Evolutionary conservation across 2,113 vertebrate genomes (phyloP).

Genomic region (Zapus hudsonius): DNA sequence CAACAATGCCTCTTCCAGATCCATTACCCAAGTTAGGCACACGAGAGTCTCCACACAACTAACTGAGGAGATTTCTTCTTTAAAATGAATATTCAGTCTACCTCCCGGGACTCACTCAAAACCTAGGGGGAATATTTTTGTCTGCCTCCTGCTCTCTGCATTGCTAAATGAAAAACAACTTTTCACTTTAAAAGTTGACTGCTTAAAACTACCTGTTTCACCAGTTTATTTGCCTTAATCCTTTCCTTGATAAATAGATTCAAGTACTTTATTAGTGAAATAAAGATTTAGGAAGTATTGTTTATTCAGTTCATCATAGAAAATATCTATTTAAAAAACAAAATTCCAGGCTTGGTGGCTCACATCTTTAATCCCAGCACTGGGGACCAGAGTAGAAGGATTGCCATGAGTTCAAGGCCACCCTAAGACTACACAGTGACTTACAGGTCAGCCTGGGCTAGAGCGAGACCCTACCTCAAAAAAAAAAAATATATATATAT

Average conservation of each 20-base stretch:
- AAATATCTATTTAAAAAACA: background rate
- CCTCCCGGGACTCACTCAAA: constrained; percentile 5
- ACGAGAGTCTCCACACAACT: background rate
- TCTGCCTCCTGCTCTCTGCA: constrained; percentile 23
- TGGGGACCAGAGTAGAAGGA: too few relatives aligned
- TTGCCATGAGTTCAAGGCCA: too few relatives aligned
- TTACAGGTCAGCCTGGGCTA: too few relatives aligned
- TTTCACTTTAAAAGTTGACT: background rate
- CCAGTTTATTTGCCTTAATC: background rate
- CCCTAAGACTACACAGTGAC: too few relatives aligned
- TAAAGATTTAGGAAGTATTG: constrained; percentile 24
- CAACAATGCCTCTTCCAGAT: constrained; percentile 18
- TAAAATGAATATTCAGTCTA: constrained; percentile 63
- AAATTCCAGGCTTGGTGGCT: too few relatives aligned
- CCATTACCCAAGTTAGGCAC: constrained; percentile 9
- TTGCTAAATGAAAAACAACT: background rate
- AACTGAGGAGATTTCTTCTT: constrained; percentile 35
- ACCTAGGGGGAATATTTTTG: background rate
- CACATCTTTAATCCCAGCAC: too few relatives aligned
- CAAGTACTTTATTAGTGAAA: background rate
- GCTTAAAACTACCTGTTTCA: background rate
- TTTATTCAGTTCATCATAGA: background rate
- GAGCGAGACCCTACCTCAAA: too few relatives aligned
- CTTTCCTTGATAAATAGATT: background rate
- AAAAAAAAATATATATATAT: too few relatives aligned